Evolutionary conservation across 2,113 vertebrate species (phyloP).

Genomic region (Halcyon senegalensis): DNA sequence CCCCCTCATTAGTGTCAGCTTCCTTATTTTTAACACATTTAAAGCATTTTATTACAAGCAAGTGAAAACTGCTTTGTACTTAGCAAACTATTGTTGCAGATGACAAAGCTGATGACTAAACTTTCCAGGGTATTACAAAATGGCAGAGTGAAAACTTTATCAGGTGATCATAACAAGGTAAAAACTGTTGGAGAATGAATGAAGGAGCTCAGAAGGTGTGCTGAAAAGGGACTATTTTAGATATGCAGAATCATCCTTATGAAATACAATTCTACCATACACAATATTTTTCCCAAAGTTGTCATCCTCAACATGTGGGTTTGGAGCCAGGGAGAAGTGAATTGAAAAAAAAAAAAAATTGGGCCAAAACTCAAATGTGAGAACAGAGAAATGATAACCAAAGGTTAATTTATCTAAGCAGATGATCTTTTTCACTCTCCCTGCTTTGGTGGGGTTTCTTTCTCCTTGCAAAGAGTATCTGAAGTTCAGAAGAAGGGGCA

Average conservation of each 20-base stretch:
- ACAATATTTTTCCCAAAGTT: not conserved
- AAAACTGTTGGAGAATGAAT: not conserved
- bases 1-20: not conserved
- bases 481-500: not conserved
- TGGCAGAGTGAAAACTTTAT: not conserved
- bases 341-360: not conserved
- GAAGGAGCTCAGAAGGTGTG: not conserved
- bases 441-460: not conserved
- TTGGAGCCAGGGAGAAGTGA: not conserved
- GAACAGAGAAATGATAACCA: not conserved
- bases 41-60: not conserved
- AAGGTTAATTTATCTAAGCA: not conserved
- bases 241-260: not conserved
- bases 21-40: slow-evolving; percentile 29
- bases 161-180: not conserved
- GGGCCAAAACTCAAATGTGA: not conserved
- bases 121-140: not conserved
- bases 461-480: not conserved
- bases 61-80: not conserved
- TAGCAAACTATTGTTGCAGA: not conserved
- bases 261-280: not conserved
- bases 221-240: not conserved
- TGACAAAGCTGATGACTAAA: not conserved
- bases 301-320: not conserved
- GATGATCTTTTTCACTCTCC: not conserved